Percentiles rank a stretch among this genome's conserved stretches.
Evolutionary conservation across 2,113 vertebrate genomes (phyloP).

Genomic region (Rhinopomastus cyanomelas): DNA sequence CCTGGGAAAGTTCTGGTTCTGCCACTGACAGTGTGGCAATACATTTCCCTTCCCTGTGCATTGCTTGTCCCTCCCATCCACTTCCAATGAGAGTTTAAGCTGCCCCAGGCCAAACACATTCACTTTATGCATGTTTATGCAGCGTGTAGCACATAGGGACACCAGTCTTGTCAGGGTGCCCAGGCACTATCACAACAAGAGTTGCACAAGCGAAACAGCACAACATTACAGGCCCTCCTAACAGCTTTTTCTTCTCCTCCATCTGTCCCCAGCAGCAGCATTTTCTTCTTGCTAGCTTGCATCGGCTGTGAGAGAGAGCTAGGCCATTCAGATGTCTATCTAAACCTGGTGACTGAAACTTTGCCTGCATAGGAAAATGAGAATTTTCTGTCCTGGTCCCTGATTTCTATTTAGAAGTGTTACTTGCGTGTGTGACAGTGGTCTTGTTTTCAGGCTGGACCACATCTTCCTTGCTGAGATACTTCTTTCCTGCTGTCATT

Average conservation of each 20-base stretch:
- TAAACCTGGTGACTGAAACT: not conserved
- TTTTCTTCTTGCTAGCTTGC: not conserved
- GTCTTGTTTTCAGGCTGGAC: not conserved
- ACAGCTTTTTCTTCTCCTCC: not conserved
- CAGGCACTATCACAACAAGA: not conserved
- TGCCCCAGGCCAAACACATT: not conserved
- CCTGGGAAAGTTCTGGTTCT: not conserved
- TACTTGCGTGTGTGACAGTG: not conserved
- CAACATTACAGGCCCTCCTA: not conserved
- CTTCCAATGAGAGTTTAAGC: not conserved
- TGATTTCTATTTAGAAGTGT: not conserved
- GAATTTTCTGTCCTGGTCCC: fast-evolving
- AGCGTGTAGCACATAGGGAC: not conserved
- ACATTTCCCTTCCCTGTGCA: fast-evolving
- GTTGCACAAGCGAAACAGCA: fast-evolving
- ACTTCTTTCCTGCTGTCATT: not conserved
- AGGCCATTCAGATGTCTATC: not conserved
- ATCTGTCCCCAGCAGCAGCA: not conserved
- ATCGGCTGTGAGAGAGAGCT: not conserved
- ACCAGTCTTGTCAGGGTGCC: not conserved
- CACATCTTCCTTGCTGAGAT: not conserved
- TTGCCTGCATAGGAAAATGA: not conserved
- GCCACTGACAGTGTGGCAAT: not conserved
- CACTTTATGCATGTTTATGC: not conserved
- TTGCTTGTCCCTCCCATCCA: not conserved